Evolutionary conservation across 2,888 invertebrate species (phyloP).

Genomic region (Mesorhabditis sp.): DNA sequence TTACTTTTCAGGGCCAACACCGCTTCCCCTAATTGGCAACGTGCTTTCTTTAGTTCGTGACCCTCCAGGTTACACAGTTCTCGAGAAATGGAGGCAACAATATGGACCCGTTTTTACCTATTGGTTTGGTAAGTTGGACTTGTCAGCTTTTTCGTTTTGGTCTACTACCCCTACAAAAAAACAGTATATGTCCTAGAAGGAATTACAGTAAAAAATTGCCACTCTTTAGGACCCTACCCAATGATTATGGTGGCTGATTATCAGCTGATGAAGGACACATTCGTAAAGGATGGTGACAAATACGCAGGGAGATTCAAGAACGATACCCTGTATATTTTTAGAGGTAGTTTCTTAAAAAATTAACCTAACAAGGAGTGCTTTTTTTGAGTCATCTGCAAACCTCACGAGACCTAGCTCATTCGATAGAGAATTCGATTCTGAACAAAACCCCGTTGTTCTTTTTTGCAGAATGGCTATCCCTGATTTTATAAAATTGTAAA

Average conservation of each 20-base stretch:
- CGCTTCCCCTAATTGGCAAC: constrained; percentile 21
- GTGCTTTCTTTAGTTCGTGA: constrained; percentile 13
- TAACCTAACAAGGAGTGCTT: no score
- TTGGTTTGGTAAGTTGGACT: constrained; percentile 16
- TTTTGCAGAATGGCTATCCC: no score
- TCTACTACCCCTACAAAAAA: no score
- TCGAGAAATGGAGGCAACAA: constrained; percentile 15
- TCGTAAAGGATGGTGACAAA: constrained; percentile 17
- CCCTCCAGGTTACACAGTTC: constrained; percentile 21
- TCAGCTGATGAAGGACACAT: constrained; percentile 19
- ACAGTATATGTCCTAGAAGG: no score
- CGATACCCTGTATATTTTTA: constrained; percentile 11
- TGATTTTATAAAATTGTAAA: no score
- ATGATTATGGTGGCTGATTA: constrained; percentile 21
- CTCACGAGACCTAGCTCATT: no score
- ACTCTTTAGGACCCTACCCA: constrained; percentile 1
- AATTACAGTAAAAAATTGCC: no score
- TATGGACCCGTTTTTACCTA: constrained; percentile 26
- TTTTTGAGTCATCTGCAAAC: no score
- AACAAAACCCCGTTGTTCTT: no score
- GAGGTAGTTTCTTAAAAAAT: no score
- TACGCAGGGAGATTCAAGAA: constrained; percentile 21
- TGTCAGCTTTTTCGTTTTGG: no score
- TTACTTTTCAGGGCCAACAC: constrained; percentile 17
- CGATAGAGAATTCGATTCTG: no score